Base-by-base conservation (phyloP, 2,113 vertebrate genomes). In the Pachyramphus minor region DNA sequence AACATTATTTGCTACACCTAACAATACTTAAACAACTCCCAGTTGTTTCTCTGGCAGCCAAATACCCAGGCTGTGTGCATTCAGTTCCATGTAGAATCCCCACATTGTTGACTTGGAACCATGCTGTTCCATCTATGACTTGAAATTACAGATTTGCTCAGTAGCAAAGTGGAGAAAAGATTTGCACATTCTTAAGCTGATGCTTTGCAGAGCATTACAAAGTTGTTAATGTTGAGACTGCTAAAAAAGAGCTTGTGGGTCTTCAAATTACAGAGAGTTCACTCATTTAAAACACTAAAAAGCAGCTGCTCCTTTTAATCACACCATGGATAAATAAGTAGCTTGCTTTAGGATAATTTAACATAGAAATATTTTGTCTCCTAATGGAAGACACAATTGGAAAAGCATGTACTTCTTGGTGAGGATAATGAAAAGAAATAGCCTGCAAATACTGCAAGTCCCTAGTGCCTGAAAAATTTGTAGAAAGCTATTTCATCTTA, bases 341-440 rank as follows among this genome's bases (percentile, higher is more conserved):
- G 49, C 12, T 41, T 76, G 31, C 30, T 56, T 77, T 63, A 79
- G 17, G 12, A 35, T 73, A 58, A 83, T 49, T 90, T 66, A 55
- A 82, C 5, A 3, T 4, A 59, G 68, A 86, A 87, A 71, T 42
- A 23, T 39, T 84, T 75, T 45, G 44, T n/a, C 35, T 77, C 58
- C 50, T 41, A 92, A 82, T 45, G 28, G 28, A 56, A 94, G 17
- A 56, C 1, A 3, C 33, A 84, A 67, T 11, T 63, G 25, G 47
- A 87, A 89, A 84, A 52, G 22, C n/a, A 56, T 2, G 25, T 39
- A 49, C 18, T 78, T n/a, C 42, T 30, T 53, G 12, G 31, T 69
- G 45, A 82, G 55, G 19, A 35, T 55, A 85, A 76, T 52, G 39
- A 88, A 93, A 88, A 89, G 74, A 93, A 94, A 95, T 28, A 89